phyloP scores from a whole-genome alignment of 2,888 invertebrate genomes.

The Mamestra brassicae region DNA sequence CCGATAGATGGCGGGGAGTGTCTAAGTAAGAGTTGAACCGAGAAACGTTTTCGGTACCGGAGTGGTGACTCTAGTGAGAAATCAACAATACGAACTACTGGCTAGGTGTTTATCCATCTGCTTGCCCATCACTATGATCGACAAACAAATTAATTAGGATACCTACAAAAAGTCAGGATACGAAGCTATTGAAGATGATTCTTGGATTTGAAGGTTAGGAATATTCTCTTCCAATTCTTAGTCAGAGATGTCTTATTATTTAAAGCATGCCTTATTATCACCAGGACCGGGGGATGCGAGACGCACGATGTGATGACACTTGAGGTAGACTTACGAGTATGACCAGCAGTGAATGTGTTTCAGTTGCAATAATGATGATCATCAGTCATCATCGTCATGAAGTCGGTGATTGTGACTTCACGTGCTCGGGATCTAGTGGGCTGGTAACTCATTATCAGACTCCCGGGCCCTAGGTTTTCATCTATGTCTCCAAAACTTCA shows the following conservation, averaged over 20 bases:
- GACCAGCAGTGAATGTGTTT: no score
- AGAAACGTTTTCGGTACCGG: background rate
- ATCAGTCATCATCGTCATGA: no score
- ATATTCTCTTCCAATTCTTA: no score
- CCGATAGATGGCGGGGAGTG: constrained; percentile 42
- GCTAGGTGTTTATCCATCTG: background rate
- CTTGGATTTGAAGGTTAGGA: background rate
- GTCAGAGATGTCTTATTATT: no score
- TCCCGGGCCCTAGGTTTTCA: background rate
- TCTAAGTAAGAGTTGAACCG: background rate
- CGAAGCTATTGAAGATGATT: background rate
- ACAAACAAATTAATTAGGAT: background rate
- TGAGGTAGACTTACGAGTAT: no score
- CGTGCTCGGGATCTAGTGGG: background rate
- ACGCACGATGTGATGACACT: no score
- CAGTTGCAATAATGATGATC: no score
- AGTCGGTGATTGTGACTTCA: no score
- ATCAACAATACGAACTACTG: background rate
- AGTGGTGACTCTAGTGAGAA: background rate
- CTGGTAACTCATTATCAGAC: background rate
- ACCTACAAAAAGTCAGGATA: background rate
- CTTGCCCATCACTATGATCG: background rate
- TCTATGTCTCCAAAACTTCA: background rate
- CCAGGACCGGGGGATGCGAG: no score
- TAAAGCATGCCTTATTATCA: no score